These are phyloP conservation scores for Hedya salicella DNA, from an alignment of 2,888 invertebrate genomes.

Conservation along the genomic window DNA sequence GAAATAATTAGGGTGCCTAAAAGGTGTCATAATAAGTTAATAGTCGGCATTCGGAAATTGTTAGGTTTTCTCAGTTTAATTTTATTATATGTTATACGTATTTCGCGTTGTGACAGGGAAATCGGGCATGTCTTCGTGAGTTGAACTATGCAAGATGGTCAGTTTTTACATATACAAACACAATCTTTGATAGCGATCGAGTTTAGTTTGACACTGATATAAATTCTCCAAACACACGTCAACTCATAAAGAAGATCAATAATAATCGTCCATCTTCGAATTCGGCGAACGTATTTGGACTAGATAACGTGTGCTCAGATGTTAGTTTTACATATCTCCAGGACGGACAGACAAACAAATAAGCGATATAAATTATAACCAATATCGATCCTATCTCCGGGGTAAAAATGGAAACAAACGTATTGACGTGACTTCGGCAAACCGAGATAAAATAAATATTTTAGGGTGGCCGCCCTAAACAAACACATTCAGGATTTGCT, in stretches of 20 bases:
- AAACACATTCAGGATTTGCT: slow-evolving; percentile 83
- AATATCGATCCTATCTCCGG: slow-evolving; percentile 78
- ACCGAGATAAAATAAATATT: slow-evolving; percentile 85
- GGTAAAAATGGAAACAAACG: slow-evolving; percentile 80
- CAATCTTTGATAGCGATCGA: slow-evolving; percentile 3
- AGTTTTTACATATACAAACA: slow-evolving; percentile 8
- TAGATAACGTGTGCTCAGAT: slow-evolving; percentile 77
- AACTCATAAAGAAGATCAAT: slow-evolving; percentile 71
- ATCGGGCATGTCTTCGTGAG: no score
- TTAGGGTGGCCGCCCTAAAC: slow-evolving; percentile 84
- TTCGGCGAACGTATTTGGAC: slow-evolving; percentile 79
- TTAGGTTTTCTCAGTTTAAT: no score
- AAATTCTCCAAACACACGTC: slow-evolving; percentile 59
- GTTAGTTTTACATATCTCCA: slow-evolving; percentile 78
- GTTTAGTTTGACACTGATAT: slow-evolving; percentile 26
- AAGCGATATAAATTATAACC: slow-evolving; percentile 78
- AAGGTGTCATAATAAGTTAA: no score
- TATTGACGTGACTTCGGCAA: slow-evolving; percentile 84
- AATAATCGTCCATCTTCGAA: slow-evolving; percentile 63
- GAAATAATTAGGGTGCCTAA: no score
- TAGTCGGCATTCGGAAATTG: no score
- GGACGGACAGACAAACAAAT: slow-evolving; percentile 73
- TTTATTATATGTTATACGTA: no score
- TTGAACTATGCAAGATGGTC: slow-evolving; percentile 1
- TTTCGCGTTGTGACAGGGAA: no score